Evolutionary conservation across 1,140 invertebrate genomes (phyloP), one percentile per base, ranked within the genome.

Genomic region (Palaemon carinicauda): DNA sequence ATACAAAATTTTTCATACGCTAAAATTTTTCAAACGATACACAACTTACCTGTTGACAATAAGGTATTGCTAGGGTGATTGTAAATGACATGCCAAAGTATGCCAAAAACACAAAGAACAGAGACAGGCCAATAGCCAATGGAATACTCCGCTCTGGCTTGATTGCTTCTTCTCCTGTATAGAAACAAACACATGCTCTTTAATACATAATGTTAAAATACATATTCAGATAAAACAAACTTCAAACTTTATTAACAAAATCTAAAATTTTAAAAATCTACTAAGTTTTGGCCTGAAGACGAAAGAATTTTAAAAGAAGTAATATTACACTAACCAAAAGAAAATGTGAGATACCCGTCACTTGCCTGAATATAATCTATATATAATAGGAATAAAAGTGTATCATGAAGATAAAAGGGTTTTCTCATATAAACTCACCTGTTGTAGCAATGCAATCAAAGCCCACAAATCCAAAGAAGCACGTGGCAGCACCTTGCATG

Each of bases 11-110:
- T 5, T 7, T 15, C 27, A 73, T 73, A 9, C 12, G 69, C 12
- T n/a, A 73, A 19, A 33, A 27, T 33, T 10, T 29, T 73, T 31
- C 14, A 19, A 50, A 21, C 21, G 52, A 5, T 17, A 24, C 7
- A 4, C 1, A 31, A 50, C 89, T 89, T 88, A 96, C 96, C 93
- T 96, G 95, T 27, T 94, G 90, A 90, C 96, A 98, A 91, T 98
- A 98, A 0, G 97, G 97, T 92, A 95, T 94, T 95, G 98, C 97
- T 93, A 98, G 94, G 0, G 97, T 98, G n/a, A 98, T 91, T 0
- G 97, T 95, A 0, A 95, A 94, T 0, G 96, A 96, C 12, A 98
- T 94, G 29, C 95, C 95, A 91, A 97, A 97, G 92, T 98, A 98
- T 0, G 96, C 94, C 4, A 95, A 87, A 89, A 96, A 97, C 29